Conservation (phyloP, 2,888 invertebrate genomes). For the Clitarchus hookeri region DNA sequence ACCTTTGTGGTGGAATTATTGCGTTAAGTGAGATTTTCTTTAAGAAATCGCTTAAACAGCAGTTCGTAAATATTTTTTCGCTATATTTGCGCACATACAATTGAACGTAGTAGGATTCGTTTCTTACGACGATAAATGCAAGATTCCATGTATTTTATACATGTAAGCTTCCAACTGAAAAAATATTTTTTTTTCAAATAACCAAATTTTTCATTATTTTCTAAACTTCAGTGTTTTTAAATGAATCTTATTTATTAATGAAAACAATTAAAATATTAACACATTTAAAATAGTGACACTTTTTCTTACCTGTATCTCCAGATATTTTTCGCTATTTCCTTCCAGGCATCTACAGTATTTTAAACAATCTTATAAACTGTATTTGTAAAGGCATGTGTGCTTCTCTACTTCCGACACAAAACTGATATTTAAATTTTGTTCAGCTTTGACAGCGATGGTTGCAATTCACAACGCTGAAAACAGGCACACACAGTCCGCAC, state of each 20-base stretch:
- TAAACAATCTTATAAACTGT: background rate
- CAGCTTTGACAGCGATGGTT: background rate
- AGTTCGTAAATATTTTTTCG: too few species aligned
- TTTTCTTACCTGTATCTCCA: background rate
- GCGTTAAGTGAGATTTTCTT: background rate
- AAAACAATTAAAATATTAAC: background rate
- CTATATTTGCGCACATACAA: too few species aligned
- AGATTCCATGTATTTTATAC: too few species aligned
- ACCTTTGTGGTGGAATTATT: background rate
- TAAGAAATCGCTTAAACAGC: background rate
- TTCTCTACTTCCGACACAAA: constrained; percentile 24
- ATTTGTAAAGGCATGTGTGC: constrained; percentile 10
- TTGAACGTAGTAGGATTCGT: too few species aligned
- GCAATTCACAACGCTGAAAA: background rate
- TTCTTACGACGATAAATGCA: too few species aligned
- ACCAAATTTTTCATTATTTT: too few species aligned
- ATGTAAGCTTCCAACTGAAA: too few species aligned
- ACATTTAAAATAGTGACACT: background rate
- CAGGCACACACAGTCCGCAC: background rate
- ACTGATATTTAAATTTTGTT: constrained; percentile 5
- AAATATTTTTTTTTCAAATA: too few species aligned
- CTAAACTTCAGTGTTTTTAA: too few species aligned
- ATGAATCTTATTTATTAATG: too few species aligned
- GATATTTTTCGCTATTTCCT: background rate
- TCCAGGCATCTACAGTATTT: background rate